A percentile compares a stretch with the other conserved stretches of the same genome.
phyloP scores from a whole-genome alignment of 2,113 vertebrate genomes.

The Phylloscopus trochilus region DNA sequence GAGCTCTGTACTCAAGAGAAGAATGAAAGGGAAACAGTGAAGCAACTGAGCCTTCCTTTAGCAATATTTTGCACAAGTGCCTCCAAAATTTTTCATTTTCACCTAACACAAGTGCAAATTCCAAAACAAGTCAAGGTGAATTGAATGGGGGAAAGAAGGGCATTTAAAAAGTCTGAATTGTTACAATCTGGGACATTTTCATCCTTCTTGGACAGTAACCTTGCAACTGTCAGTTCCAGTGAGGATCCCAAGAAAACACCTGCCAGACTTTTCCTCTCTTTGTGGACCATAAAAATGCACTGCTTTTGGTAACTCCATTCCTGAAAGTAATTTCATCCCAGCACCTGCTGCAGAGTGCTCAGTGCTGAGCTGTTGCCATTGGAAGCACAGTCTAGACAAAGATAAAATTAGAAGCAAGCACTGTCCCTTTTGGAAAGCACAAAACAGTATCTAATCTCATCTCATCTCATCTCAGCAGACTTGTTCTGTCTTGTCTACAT shows the following conservation, averaged over 20 bases:
- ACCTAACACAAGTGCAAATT: neutral
- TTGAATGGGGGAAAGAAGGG: too few species aligned
- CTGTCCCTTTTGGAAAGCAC: neutral
- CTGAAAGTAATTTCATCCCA: neutral
- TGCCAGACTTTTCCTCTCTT: neutral
- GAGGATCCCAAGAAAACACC: neutral
- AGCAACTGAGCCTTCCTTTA: neutral
- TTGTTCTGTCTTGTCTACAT: neutral
- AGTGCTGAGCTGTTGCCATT: neutral
- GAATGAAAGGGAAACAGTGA: neutral
- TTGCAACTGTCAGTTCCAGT: neutral
- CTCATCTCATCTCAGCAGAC: neutral
- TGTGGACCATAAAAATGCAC: neutral
- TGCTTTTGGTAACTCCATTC: neutral
- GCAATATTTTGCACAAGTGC: neutral
- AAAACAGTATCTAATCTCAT: neutral
- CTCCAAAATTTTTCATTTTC: neutral
- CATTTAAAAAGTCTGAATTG: neutral
- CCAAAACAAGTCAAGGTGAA: neutral
- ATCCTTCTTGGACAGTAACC: neutral
- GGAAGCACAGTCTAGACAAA: slow-evolving; percentile 4
- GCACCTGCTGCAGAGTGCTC: neutral
- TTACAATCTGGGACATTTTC: neutral
- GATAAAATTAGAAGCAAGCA: slow-evolving; percentile 8
- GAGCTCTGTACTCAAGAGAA: neutral